Conservation (phyloP, 1,140 invertebrate species). For the Drosophila dunni region DNA sequence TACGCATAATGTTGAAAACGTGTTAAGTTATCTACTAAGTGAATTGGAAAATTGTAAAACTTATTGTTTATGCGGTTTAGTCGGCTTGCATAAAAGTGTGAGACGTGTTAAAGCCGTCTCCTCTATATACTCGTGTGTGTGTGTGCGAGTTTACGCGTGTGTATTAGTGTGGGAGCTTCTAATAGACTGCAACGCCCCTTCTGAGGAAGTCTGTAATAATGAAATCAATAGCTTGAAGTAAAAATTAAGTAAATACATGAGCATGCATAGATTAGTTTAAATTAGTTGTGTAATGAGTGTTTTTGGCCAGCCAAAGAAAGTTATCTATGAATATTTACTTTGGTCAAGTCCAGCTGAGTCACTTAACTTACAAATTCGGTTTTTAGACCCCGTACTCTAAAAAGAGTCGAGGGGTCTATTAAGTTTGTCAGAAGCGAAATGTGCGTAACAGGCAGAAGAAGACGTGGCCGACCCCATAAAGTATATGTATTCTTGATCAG, state of each 20-base stretch:
- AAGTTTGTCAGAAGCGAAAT: no score
- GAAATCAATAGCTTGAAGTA: slow-evolving; percentile 35
- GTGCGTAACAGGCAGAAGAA: no score
- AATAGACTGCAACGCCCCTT: slow-evolving; percentile 39
- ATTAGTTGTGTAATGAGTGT: no score
- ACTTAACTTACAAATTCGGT: neutral
- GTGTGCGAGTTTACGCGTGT: slow-evolving; percentile 10
- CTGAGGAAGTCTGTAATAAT: slow-evolving; percentile 18
- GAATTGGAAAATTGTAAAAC: neutral
- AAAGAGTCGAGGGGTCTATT: no score
- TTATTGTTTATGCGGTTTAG: neutral
- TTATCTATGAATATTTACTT: no score
- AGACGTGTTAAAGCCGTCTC: slow-evolving; percentile 50
- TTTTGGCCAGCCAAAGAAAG: no score
- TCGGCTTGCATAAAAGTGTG: slow-evolving; percentile 28
- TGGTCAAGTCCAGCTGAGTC: neutral
- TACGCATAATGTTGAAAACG: neutral
- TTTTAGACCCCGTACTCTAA: no score
- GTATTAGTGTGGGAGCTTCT: slow-evolving; percentile 9
- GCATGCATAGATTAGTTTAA: neutral
- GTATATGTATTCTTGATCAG: no score
- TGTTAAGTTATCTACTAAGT: neutral
- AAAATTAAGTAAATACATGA: neutral
- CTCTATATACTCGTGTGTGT: slow-evolving; percentile 21
- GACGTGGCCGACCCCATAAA: no score